Evolutionary conservation across 2,797 vertebrate genomes (phyloP), one percentile per base, ranked within the genome.

Genomic region (Sebastes wilsoni): DNA sequence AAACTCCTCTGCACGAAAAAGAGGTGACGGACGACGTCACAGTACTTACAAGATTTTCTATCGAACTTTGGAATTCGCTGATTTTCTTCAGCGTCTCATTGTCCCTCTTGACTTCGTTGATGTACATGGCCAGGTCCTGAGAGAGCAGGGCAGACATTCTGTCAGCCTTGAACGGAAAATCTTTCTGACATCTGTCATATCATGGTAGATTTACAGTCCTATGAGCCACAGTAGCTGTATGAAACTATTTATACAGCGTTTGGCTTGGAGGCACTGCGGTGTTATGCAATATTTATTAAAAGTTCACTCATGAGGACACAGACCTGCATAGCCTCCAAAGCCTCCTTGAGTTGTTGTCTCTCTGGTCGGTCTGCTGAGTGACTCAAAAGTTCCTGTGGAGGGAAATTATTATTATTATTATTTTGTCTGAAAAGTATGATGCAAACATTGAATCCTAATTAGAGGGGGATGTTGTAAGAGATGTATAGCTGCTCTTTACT

Each of bases 61-160:
- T 99, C 2, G 97, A 99, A 75, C 96, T 98, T 95, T 99, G 98
- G 87, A 99, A 99, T 89, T 99, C 99, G 18, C 97, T 96, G 81
- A 99, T 99, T 88, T 99, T 99, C 96, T 99, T 99, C 87, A 99
- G 90, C 0, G 98, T 99, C 93, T 99, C 99, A 14, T 99, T 99
- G 94, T 99, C 99, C 79, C 99, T 95, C 84, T 99, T 99, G 11
- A 99, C 98, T 81, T 99, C 98, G 0, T 99, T 99, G 90, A 99
- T 99, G 91, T 99, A 99, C 98, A 99, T 99, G n/a, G 99, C 98
- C 94, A 99, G 91, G 92, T 99, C 99, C 99, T 99, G 74, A 3
- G 62, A 90, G 81, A 30, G 0, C 6, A 16, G 64, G 34, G 59
- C 58, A 89, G 0, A 60, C 30, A 13, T n/a, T 65, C 11, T 8